These are phyloP conservation scores for Rhopalosiphum padi DNA, from an alignment of 1,140 invertebrate genomes.

Conservation along the genomic window DNA sequence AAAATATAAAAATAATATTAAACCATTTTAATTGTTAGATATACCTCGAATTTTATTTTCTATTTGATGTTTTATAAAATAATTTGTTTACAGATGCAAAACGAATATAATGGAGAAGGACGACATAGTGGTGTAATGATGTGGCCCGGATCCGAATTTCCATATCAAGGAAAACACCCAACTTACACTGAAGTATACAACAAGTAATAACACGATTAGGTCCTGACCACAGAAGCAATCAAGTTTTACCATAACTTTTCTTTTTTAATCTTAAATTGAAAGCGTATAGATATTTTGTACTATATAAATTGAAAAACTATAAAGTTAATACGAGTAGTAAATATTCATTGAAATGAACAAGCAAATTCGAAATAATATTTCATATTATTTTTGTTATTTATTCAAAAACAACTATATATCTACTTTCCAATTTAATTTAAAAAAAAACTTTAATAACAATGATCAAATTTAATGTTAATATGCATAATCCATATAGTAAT, in stretches of 20 bases:
- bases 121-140: slow-evolving; percentile 69
- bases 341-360: no score
- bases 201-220: slow-evolving; percentile 36
- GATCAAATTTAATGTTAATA: background rate
- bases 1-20: no score
- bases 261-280: background rate
- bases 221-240: background rate
- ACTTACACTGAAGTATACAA: slow-evolving; percentile 67
- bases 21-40: no score
- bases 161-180: slow-evolving; percentile 66
- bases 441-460: background rate
- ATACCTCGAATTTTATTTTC: no score
- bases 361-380: background rate
- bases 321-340: no score
- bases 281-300: background rate
- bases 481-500: background rate
- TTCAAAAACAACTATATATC: background rate
- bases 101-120: slow-evolving; percentile 66
- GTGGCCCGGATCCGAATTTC: slow-evolving; percentile 69
- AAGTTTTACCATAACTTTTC: background rate
- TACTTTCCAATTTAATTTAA: background rate
- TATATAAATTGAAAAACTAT: background rate
- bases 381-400: background rate
- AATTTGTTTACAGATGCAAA: slow-evolving; percentile 65
- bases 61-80: background rate